phyloP scores from a whole-genome alignment of 2,797 vertebrate species.

The Crocidura indochinensis region DNA sequence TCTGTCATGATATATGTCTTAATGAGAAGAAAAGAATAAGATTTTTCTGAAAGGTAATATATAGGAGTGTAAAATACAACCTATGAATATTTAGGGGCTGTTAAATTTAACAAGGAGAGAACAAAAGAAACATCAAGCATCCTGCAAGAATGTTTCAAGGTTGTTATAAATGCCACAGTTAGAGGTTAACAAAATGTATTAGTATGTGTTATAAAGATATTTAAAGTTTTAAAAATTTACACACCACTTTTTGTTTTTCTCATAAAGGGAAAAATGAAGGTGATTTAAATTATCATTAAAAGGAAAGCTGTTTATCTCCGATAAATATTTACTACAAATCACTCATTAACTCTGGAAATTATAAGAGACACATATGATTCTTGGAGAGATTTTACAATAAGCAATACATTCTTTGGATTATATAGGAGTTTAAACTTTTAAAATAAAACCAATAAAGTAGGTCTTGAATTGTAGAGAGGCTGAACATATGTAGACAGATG shows the following conservation, averaged over 20 bases:
- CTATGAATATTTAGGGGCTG: conserved; percentile 48
- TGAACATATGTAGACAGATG: neutral
- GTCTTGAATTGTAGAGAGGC: neutral
- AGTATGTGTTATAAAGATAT: neutral
- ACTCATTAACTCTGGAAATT: neutral
- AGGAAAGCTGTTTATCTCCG: neutral
- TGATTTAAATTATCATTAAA: neutral
- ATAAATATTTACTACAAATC: neutral
- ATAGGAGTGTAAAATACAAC: conserved; percentile 13
- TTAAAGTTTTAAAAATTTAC: neutral
- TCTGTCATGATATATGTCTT: conserved; percentile 46
- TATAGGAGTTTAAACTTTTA: neutral
- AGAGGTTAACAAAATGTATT: neutral
- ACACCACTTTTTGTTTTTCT: neutral
- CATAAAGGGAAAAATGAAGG: neutral
- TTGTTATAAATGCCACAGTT: neutral
- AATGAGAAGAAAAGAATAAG: conserved; percentile 3
- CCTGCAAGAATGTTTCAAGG: neutral
- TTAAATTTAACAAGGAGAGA: conserved; percentile 51
- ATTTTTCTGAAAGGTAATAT: conserved; percentile 30
- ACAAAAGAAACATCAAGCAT: neutral
- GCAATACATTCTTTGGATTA: neutral
- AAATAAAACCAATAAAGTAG: neutral
- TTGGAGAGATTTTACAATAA: neutral
- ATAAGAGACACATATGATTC: neutral